Percentiles rank a stretch among this genome's conserved stretches.
Evolutionary conservation across 2,113 vertebrate species (phyloP).

Genomic region (Panurus biarmicus): DNA sequence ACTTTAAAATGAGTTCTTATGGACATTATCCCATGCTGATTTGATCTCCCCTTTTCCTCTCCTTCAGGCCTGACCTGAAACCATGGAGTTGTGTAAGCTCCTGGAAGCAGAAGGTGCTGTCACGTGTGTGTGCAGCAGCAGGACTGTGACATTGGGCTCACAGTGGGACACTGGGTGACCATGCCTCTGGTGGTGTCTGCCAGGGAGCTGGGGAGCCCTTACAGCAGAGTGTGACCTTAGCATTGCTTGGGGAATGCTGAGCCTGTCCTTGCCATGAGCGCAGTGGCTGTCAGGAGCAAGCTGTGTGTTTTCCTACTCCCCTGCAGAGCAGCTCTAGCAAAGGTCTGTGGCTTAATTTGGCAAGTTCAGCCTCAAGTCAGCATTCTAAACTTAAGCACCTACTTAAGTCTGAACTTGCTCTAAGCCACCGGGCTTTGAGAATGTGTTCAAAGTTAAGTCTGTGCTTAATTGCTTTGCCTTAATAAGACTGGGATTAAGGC

Average conservation of each 20-base stretch:
- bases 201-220: neutral
- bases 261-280: neutral
- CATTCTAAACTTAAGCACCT: neutral
- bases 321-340: neutral
- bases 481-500: neutral
- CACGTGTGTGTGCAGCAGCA: fast-evolving
- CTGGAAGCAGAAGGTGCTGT: neutral
- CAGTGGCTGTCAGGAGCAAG: neutral
- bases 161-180: neutral
- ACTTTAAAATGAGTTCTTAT: neutral
- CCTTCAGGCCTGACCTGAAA: neutral
- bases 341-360: neutral
- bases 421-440: neutral
- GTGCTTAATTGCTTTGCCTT: conserved; percentile 24
- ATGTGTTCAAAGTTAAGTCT: neutral
- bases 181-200: neutral
- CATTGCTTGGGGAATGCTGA: neutral
- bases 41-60: neutral
- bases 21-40: fast-evolving
- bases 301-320: neutral
- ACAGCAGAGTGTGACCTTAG: neutral
- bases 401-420: neutral
- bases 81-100: neutral
- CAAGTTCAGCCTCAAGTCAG: neutral
- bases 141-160: neutral